Conservation (phyloP, 2,113 vertebrate species). For the Notiomystis cincta region DNA sequence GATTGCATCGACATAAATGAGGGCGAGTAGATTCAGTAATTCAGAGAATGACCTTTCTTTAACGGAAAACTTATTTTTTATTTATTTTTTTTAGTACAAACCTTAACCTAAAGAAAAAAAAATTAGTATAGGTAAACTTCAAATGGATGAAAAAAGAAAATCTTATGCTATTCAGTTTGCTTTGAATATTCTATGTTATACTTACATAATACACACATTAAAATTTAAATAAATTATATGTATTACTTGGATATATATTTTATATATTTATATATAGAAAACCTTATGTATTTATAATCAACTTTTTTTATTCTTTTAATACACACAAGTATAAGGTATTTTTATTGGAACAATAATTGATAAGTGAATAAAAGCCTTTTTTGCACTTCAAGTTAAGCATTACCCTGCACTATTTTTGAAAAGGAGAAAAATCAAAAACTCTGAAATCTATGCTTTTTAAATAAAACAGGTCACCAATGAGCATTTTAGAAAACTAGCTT, state of each 20-base stretch:
- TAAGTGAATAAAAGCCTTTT: background rate
- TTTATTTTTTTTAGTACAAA: background rate
- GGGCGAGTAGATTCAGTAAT: background rate
- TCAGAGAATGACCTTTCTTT: background rate
- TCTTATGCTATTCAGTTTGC: background rate
- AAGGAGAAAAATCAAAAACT: background rate
- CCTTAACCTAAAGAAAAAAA: background rate
- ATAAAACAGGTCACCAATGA: background rate
- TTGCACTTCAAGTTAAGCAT: background rate
- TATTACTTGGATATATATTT: background rate
- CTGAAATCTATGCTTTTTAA: background rate
- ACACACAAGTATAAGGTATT: background rate
- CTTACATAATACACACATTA: background rate
- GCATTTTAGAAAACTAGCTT: background rate
- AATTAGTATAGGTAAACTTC: background rate
- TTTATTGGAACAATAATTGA: background rate
- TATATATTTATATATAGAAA: background rate
- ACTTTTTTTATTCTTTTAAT: background rate
- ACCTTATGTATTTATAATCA: background rate
- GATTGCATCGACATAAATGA: background rate
- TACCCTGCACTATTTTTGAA: accelerated
- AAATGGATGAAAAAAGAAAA: background rate
- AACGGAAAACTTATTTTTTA: background rate
- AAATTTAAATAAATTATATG: background rate
- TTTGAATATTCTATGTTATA: background rate